Percentiles rank a stretch among this genome's conserved stretches.
phyloP scores from a whole-genome alignment of 1,140 invertebrate species.

The Rhysida immarginata region DNA sequence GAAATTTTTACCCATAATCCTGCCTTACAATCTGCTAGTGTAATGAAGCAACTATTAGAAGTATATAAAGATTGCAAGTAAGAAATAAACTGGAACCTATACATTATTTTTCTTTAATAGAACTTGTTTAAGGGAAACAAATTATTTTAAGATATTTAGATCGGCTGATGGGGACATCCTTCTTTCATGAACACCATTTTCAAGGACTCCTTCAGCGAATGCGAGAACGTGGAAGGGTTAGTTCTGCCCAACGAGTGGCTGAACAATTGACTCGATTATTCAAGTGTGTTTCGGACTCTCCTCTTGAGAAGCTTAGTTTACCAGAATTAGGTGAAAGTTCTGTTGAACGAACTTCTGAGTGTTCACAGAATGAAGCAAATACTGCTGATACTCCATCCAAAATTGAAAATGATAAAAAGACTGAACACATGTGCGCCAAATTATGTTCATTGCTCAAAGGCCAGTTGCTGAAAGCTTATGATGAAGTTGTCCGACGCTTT shows the following conservation, averaged over 20 bases:
- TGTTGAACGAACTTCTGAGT: neutral
- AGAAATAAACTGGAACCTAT: slow-evolving; percentile 6
- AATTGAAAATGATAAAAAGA: neutral
- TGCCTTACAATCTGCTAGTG: slow-evolving; percentile 48
- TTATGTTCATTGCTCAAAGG: slow-evolving; percentile 55
- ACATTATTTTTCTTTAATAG: neutral
- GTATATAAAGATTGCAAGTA: slow-evolving; percentile 70
- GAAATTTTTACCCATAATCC: slow-evolving; percentile 59
- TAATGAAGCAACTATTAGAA: slow-evolving; percentile 59
- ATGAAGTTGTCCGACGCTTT: slow-evolving; percentile 40
- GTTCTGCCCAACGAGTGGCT: slow-evolving; percentile 34
- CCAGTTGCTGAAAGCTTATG: slow-evolving; percentile 53
- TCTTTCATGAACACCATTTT: slow-evolving; percentile 66
- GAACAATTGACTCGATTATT: slow-evolving; percentile 41
- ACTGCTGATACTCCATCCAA: neutral
- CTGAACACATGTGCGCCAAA: slow-evolving; percentile 47
- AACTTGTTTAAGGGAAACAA: neutral
- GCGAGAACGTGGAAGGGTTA: slow-evolving; percentile 21
- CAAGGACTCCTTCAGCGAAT: slow-evolving; percentile 45
- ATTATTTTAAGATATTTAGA: slow-evolving; percentile 45
- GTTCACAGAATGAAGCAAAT: no score
- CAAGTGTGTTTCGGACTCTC: slow-evolving; percentile 11
- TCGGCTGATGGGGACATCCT: slow-evolving; percentile 62
- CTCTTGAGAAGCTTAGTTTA: neutral
- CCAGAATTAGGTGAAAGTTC: slow-evolving; percentile 12